Percentiles rank a stretch among this genome's conserved stretches.
Conservation (phyloP, 2,113 vertebrate genomes). For the Gracilinanus agilis region DNA sequence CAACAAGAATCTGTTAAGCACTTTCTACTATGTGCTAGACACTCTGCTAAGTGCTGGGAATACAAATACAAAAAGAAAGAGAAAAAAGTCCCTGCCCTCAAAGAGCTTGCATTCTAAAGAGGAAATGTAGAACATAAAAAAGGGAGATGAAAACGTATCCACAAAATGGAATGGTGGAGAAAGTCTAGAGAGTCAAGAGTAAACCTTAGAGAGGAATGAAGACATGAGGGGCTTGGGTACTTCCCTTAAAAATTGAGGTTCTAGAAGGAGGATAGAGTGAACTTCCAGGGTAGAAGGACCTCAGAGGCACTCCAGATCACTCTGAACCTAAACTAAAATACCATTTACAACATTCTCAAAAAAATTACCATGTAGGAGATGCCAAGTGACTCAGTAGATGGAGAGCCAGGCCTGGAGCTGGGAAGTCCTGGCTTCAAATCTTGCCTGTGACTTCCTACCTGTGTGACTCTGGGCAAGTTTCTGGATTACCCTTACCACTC, state of each 20-base stretch:
- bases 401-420: no score
- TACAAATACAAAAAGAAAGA: not conserved
- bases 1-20: not conserved
- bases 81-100: not conserved
- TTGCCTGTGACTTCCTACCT: no score
- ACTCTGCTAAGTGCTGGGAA: not conserved
- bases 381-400: no score
- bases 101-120: not conserved
- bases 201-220: no score
- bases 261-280: not conserved
- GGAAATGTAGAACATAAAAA: not conserved
- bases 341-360: not conserved
- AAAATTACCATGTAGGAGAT: not conserved
- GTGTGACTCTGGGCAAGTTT: no score
- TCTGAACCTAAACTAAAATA: not conserved
- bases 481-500: no score
- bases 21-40: not conserved
- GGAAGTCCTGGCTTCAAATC: no score
- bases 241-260: no score
- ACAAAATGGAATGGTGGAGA: not conserved
- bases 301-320: not conserved
- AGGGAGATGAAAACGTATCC: not conserved
- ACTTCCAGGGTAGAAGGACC: not conserved
- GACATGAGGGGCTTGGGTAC: no score
- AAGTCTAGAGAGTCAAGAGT: not conserved